phyloP scores from a whole-genome alignment of 2,113 vertebrate species.

The Turnix velox region DNA sequence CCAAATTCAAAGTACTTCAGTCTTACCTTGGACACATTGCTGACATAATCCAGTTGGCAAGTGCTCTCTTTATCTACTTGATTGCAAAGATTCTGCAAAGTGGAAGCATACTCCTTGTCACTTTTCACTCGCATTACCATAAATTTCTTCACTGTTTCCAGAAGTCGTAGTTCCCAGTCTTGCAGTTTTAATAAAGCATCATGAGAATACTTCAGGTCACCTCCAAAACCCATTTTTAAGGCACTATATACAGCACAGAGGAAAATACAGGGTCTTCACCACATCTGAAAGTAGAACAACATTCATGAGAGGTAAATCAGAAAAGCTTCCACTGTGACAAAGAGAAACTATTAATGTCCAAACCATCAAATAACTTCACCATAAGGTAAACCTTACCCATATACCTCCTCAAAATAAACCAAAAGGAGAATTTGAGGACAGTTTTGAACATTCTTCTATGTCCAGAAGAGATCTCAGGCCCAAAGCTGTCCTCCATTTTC shows the following conservation, averaged over 20 bases:
- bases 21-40: conserved; percentile 92
- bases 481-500: not conserved
- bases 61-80: conserved; percentile 91
- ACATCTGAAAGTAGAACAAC: conserved; percentile 64
- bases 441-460: not conserved
- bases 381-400: not conserved
- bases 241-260: conserved; percentile 66
- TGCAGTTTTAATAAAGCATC: conserved; percentile 95
- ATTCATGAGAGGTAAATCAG: not conserved
- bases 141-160: conserved; percentile 96
- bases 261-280: conserved; percentile 63
- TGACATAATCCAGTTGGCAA: conserved; percentile 85
- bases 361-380: not conserved
- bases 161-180: conserved; percentile 94
- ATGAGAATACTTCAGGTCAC: conserved; percentile 91
- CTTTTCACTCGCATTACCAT: conserved; percentile 95
- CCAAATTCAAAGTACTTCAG: not conserved
- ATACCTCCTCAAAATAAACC: not conserved
- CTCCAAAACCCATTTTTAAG: conserved; percentile 95
- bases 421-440: not conserved
- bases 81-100: conserved; percentile 93
- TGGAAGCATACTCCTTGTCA: conserved; percentile 93
- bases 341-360: not conserved
- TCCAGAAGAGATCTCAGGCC: not conserved
- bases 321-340: not conserved